These are phyloP conservation scores for Anomalospiza imberbis DNA, from an alignment of 2,797 vertebrate species.

Conservation along the genomic window DNA sequence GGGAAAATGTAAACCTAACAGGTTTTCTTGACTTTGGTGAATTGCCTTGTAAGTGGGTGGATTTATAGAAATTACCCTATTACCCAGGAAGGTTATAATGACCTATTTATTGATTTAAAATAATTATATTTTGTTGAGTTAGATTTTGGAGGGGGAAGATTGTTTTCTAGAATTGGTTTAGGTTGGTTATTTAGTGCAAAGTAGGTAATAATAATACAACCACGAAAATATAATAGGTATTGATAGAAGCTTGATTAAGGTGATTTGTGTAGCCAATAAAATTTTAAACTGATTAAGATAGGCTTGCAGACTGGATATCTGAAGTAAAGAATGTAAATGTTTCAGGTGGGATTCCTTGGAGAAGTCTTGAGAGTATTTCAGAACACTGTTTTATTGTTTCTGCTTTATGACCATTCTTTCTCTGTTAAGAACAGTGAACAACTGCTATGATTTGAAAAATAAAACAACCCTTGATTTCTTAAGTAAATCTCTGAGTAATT, in stretches of 20 bases:
- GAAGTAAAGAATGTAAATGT: neutral
- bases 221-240: slow-evolving; percentile 15
- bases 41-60: neutral
- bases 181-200: slow-evolving; percentile 17
- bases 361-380: neutral
- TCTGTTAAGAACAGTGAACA: neutral
- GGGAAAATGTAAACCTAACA: neutral
- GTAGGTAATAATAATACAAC: slow-evolving; percentile 7
- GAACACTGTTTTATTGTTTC: neutral
- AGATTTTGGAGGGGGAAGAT: neutral
- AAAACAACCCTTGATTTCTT: neutral
- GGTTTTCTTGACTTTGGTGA: slow-evolving; percentile 26
- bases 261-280: neutral
- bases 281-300: neutral
- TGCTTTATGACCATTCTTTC: neutral
- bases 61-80: slow-evolving; percentile 29
- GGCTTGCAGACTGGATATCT: neutral
- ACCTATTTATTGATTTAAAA: slow-evolving; percentile 48
- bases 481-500: neutral
- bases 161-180: neutral
- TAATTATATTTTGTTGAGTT: slow-evolving; percentile 33
- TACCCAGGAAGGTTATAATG: slow-evolving; percentile 35
- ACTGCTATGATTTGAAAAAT: neutral
- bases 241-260: slow-evolving; percentile 25
- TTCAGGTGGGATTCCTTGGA: neutral